Percentiles rank a stretch among this genome's conserved stretches.
These are phyloP conservation scores for Biston betularia DNA, from an alignment of 2,888 invertebrate genomes.

Conservation along the genomic window DNA sequence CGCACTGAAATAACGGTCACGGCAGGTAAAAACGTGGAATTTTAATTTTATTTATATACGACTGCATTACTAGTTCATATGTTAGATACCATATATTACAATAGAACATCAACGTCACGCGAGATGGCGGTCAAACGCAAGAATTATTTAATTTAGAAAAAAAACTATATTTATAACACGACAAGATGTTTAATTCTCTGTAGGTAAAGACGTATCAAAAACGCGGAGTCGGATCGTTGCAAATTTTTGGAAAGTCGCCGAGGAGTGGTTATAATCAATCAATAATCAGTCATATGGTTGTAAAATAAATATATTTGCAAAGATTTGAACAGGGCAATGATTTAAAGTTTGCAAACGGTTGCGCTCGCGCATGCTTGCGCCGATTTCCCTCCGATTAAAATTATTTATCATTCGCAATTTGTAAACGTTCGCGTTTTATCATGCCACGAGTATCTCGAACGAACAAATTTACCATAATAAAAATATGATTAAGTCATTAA, in stretches of 20 bases:
- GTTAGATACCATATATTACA: background rate
- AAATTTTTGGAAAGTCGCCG: background rate
- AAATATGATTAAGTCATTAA: slow-evolving; percentile 24
- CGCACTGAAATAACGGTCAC: background rate
- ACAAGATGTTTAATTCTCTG: background rate
- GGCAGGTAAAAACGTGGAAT: background rate
- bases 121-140: no score
- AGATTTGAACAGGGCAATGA: slow-evolving; percentile 40
- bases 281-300: no score
- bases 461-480: slow-evolving; percentile 29
- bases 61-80: no score
- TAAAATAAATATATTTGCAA: no score
- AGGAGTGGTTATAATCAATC: background rate
- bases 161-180: no score
- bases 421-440: slow-evolving; percentile 7
- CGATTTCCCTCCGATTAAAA: slow-evolving; percentile 7
- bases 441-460: background rate
- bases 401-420: slow-evolving; percentile 12
- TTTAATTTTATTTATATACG: background rate
- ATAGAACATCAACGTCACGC: background rate
- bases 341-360: slow-evolving; percentile 36
- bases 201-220: no score
- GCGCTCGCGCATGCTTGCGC: slow-evolving; percentile 17
- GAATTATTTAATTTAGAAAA: no score
- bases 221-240: background rate